Evolutionary conservation across 2,888 invertebrate species (phyloP), one percentile per base, ranked within the genome.

Genomic region (Ophion costatus): DNA sequence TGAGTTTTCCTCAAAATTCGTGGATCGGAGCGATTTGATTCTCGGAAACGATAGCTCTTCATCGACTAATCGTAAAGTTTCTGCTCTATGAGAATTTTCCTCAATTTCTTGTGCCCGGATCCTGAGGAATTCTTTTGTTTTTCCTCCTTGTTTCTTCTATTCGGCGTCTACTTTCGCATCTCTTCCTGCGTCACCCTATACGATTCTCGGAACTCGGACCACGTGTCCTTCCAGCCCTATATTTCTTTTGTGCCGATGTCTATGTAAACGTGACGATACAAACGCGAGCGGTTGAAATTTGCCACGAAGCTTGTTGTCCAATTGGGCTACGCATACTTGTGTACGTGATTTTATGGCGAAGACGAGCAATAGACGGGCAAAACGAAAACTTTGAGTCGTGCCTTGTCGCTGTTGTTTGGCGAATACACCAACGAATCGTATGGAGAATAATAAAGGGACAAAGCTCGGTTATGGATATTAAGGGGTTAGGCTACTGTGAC

Each of bases 191-290:
- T 56, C 20, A 56, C 33, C 66, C 66, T 66, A 33, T 14, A 83
- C 20, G 88, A 89, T 90, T 90, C 89, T 88, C 77, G 69, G 86
- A 89, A 83, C 77, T 75, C 85, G 86, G 85, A 83, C 83, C 86
- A 82, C 86, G 81, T 78, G 89, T 88, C 90, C 90, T 89, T 89
- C 86, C 75, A 77, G 80, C 84, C 85, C 88, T 88, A 87, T 87
- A 85, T 88, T 89, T 90, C 75, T 76, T 82, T 85, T 85, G 83
- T 83, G 61, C 66, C 45, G 20, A 33, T 61, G 45, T 29, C 42
- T 17, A 6, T 29, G 57, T 61, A 24, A 61, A 29, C 45, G 56
- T 33, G 14, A 56, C 42, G 20, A 75, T 66, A 64, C 75, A 33
- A 75, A 75, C 38, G 38, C 42, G 57, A 22, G 24, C 20, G 69